Evolutionary conservation across 2,888 invertebrate genomes (phyloP).

Genomic region (Meiosimyza platycephala): DNA sequence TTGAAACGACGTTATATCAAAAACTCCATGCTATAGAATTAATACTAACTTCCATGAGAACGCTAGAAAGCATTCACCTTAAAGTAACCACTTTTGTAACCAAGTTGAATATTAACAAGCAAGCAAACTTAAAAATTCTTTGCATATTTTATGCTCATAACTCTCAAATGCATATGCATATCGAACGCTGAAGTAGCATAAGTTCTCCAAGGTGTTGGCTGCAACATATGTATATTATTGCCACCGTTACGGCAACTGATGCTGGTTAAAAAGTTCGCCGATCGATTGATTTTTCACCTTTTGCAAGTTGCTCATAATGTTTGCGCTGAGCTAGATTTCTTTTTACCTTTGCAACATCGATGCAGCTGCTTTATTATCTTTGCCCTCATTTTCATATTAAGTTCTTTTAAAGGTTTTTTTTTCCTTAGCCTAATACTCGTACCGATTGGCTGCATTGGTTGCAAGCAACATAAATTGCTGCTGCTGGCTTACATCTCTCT

Average conservation of each 20-base stretch:
- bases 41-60: too few relatives aligned
- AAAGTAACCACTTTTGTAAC: too few relatives aligned
- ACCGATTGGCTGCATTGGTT: background rate
- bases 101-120: too few relatives aligned
- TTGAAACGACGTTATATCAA: too few relatives aligned
- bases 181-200: too few relatives aligned
- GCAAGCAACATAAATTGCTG: slow-evolving; percentile 24
- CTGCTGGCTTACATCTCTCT: background rate
- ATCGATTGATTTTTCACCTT: slow-evolving; percentile 28
- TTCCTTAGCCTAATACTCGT: background rate
- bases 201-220: too few relatives aligned
- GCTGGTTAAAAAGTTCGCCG: background rate
- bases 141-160: too few relatives aligned
- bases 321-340: background rate
- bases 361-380: background rate
- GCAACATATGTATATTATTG: too few relatives aligned
- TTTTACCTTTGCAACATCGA: background rate
- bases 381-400: background rate
- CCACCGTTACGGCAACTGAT: background rate
- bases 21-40: too few relatives aligned
- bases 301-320: slow-evolving; percentile 20
- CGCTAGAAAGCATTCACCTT: too few relatives aligned
- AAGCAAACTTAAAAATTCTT: too few relatives aligned
- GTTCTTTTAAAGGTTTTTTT: background rate
- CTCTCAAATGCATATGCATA: too few relatives aligned